Evolutionary conservation across 2,888 invertebrate genomes (phyloP).

Genomic region (Diplazon laetatorius): DNA sequence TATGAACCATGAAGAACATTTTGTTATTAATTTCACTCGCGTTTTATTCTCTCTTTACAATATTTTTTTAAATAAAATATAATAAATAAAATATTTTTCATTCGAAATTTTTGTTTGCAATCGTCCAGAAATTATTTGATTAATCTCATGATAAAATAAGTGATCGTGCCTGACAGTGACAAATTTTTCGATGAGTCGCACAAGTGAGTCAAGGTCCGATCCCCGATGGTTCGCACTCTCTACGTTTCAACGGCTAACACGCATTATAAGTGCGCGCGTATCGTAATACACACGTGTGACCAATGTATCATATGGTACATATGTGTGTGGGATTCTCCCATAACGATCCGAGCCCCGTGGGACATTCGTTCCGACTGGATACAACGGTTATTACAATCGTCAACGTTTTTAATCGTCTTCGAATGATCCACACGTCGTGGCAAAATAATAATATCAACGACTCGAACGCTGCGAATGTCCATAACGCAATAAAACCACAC

Average conservation of each 20-base stretch:
- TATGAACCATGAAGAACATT: no score
- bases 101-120: neutral
- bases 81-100: no score
- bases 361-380: slow-evolving; percentile 50
- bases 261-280: no score
- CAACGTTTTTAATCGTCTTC: slow-evolving; percentile 54
- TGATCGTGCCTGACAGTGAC: slow-evolving; percentile 1
- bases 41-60: no score
- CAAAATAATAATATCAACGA: no score
- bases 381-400: slow-evolving; percentile 54
- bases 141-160: neutral
- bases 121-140: no score
- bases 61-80: no score
- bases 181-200: slow-evolving; percentile 49
- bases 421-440: slow-evolving; percentile 2
- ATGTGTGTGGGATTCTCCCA: slow-evolving; percentile 55
- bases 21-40: no score
- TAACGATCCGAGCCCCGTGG: slow-evolving; percentile 43
- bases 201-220: slow-evolving; percentile 62
- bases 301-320: slow-evolving; percentile 35
- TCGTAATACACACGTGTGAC: neutral
- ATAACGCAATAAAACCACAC: slow-evolving; percentile 52
- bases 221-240: neutral
- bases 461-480: slow-evolving; percentile 46
- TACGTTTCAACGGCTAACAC: no score